Conservation (phyloP, 2,113 vertebrate species). For the Lynx canadensis region DNA sequence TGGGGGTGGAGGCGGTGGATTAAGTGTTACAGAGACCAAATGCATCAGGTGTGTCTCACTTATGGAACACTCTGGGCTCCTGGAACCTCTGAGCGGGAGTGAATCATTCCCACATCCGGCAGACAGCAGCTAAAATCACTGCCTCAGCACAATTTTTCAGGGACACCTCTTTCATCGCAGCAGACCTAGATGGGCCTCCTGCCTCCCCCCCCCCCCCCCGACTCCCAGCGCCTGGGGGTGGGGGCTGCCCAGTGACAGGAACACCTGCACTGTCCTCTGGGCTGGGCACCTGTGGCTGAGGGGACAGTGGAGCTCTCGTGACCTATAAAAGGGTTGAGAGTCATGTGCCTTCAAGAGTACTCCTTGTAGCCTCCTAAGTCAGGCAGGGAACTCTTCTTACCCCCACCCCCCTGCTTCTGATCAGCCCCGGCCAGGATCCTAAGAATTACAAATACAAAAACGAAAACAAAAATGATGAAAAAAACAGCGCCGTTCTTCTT, state of each 20-base stretch:
- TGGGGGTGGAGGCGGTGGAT: neutral
- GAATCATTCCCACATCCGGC: neutral
- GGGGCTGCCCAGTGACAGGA: neutral
- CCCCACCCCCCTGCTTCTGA: neutral
- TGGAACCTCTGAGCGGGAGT: neutral
- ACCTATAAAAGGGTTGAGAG: neutral
- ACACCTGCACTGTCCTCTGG: neutral
- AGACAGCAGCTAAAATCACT: neutral
- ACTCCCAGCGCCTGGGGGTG: neutral
- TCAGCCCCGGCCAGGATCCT: neutral
- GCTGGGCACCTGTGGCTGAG: neutral
- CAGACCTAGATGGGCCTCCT: neutral
- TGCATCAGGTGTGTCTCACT: neutral
- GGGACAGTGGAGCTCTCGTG: neutral
- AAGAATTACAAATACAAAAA: neutral
- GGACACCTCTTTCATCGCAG: neutral
- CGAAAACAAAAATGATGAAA: neutral
- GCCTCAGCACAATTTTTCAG: neutral
- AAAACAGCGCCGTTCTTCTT: neutral
- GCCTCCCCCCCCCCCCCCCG: neutral
- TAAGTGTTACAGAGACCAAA: conserved; percentile 47
- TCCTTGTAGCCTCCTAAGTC: neutral
- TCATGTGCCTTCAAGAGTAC: neutral
- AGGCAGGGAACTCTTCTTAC: neutral
- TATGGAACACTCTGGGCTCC: conserved; percentile 33